A percentile compares a stretch with the other conserved stretches of the same genome.
Conservation (phyloP, 2,888 invertebrate genomes). For the Ophioninae sp. region DNA sequence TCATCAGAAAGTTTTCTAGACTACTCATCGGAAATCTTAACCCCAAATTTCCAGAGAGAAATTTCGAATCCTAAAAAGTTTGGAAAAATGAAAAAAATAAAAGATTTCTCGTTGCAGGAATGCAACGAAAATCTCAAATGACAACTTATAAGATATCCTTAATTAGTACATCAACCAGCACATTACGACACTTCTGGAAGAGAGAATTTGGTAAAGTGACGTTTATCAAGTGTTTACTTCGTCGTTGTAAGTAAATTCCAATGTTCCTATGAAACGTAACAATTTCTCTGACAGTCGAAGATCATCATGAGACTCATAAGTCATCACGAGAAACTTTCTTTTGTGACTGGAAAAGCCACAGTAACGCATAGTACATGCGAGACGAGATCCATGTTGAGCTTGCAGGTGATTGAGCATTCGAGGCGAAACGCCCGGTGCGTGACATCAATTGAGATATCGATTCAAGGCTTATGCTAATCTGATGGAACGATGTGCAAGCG, state of each 20-base stretch:
- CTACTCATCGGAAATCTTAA: no score
- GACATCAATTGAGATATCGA: constrained; percentile 46
- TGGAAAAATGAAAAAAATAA: no score
- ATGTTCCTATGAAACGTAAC: neutral
- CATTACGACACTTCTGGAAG: neutral
- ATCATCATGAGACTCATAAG: neutral
- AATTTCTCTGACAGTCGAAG: neutral
- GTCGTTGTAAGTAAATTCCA: neutral
- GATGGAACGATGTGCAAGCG: constrained; percentile 36
- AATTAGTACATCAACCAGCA: neutral
- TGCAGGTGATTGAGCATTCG: constrained; percentile 37
- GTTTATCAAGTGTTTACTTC: neutral
- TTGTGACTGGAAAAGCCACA: neutral
- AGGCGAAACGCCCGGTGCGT: constrained; percentile 31
- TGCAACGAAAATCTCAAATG: no score
- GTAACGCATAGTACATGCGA: neutral
- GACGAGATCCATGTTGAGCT: constrained; percentile 5
- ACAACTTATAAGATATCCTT: neutral
- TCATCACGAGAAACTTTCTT: neutral
- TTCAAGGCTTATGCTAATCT: constrained; percentile 64
- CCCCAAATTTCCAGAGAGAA: no score
- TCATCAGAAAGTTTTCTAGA: no score
- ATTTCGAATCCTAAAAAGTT: no score
- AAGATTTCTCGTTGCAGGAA: no score
- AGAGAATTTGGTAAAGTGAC: neutral